These are phyloP conservation scores for Protula sp. DNA, from an alignment of 2,888 invertebrate genomes.

Conservation along the genomic window DNA sequence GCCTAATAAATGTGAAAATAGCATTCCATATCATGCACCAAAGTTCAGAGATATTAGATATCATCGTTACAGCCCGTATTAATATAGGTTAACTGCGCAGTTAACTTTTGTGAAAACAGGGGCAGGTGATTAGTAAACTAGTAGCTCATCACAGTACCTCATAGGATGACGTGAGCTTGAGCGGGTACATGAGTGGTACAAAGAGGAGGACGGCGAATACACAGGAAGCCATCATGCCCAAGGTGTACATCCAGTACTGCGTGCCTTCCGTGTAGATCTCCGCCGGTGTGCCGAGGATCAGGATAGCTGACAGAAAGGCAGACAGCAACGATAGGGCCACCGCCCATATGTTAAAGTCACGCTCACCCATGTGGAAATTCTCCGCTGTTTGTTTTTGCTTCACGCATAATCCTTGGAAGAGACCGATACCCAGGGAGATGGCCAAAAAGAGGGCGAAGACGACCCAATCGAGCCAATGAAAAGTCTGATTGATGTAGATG, in stretches of 20 bases:
- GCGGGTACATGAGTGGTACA: conserved; percentile 34
- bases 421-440: not conserved
- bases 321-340: conserved; percentile 7
- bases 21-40: too few species aligned
- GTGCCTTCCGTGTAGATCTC: conserved; percentile 13
- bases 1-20: too few species aligned
- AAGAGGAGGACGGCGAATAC: conserved; percentile 29
- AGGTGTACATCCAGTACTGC: conserved; percentile 12
- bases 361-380: not conserved
- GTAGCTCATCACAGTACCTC: too few species aligned
- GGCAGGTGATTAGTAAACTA: too few species aligned
- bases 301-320: conserved; percentile 8
- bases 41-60: too few species aligned
- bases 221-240: conserved; percentile 27
- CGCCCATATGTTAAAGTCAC: conserved; percentile 1
- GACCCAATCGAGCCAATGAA: not conserved
- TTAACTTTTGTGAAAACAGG: too few species aligned
- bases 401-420: not conserved
- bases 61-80: too few species aligned
- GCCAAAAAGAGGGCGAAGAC: not conserved
- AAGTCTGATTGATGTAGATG: too few species aligned
- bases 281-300: conserved; percentile 12
- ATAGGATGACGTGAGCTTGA: conserved; percentile 33
- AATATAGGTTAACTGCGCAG: too few species aligned
- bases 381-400: not conserved